A percentile compares a stretch with the other conserved stretches of the same genome.
Conservation (phyloP, 2,797 vertebrate species). For the Molothrus ater region DNA sequence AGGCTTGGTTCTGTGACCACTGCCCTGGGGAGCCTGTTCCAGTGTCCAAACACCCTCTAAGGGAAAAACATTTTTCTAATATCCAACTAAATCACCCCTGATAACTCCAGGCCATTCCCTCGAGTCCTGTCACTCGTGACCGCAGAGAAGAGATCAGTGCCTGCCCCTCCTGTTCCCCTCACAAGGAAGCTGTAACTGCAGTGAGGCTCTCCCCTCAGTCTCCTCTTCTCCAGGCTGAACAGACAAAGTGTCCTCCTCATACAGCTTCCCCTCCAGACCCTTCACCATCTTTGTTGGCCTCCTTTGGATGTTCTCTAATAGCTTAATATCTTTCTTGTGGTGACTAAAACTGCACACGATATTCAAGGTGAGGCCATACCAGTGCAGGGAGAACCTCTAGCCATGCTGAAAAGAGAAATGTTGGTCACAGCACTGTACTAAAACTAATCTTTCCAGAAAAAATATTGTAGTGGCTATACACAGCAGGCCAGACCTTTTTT, state of each 20-base stretch:
- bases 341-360: not conserved
- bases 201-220: not conserved
- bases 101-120: not conserved
- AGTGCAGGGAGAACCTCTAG: not conserved
- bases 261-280: rapidly evolving
- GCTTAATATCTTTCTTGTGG: not conserved
- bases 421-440: not conserved
- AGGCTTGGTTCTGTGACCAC: not conserved
- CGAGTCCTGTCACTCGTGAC: rapidly evolving
- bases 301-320: not conserved
- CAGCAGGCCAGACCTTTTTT: not conserved
- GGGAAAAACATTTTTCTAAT: rapidly evolving
- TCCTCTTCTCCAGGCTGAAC: not conserved
- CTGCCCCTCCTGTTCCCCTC: not conserved
- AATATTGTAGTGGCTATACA: not conserved
- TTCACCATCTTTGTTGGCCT: not conserved
- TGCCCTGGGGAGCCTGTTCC: not conserved
- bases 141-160: not conserved
- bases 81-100: not conserved
- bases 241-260: not conserved
- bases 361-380: not conserved
- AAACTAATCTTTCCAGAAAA: not conserved
- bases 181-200: not conserved
- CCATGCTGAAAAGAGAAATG: not conserved
- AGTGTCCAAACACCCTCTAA: too few species aligned